Percentiles rank a stretch among this genome's conserved stretches.
These are phyloP conservation scores for Clanis bilineata DNA, from an alignment of 2,888 invertebrate genomes.

Conservation along the genomic window DNA sequence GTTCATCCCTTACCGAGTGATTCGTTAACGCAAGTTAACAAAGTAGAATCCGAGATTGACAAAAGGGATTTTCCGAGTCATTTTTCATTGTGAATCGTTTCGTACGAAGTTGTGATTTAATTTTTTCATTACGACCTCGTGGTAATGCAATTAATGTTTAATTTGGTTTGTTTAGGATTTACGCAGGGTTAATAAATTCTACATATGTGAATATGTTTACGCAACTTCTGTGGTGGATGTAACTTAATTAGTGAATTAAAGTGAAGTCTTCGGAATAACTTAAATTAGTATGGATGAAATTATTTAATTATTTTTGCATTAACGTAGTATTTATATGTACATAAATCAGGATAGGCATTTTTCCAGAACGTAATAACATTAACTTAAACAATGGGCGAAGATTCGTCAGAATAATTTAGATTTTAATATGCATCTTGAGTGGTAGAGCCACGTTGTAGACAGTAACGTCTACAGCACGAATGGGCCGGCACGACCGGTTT, in stretches of 20 bases:
- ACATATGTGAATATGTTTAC: not conserved
- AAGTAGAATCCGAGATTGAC: constrained; percentile 44
- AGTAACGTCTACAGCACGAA: no score
- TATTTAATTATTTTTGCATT: no score
- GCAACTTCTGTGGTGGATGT: not conserved
- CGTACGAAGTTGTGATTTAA: constrained; percentile 9
- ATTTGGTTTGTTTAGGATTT: constrained; percentile 14
- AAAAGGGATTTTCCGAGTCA: constrained; percentile 32
- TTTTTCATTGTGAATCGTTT: constrained; percentile 42
- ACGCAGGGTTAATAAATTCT: constrained; percentile 1
- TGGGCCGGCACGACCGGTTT: no score
- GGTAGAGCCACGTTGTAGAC: no score
- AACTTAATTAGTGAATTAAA: not conserved
- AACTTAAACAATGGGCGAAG: no score
- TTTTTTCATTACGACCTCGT: constrained; percentile 21
- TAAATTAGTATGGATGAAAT: no score
- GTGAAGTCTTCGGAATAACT: not conserved
- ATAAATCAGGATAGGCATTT: no score
- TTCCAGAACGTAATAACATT: no score
- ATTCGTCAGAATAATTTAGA: no score
- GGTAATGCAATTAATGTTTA: constrained; percentile 4
- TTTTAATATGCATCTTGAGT: no score
- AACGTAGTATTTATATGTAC: no score
- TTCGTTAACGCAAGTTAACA: constrained; percentile 44
- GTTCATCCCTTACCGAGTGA: constrained; percentile 34